Base-by-base conservation (phyloP, 1,140 invertebrate genomes). In the Rhagoletis zephyria region DNA sequence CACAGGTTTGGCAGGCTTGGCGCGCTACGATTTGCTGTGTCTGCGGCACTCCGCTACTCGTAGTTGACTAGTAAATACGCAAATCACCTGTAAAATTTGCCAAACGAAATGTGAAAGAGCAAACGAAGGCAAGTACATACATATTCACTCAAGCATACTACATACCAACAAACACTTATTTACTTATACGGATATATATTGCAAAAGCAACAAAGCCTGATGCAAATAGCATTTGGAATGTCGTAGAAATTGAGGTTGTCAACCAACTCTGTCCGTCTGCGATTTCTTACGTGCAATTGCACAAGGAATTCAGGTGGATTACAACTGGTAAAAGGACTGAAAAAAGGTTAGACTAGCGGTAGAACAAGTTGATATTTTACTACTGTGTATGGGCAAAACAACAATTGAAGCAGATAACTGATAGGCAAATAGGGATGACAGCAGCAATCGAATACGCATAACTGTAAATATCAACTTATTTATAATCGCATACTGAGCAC, bases 1-100 rank as follows among this genome's bases (percentile, higher is more conserved):
- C 30, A 30, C 70, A 16, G 14, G 1, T 14, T 64, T 1, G 10
- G 30, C 12, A 9, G 9, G 65, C 65, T 42, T 30, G 12, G 12
- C 59, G 12, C 12, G 12, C 12, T 5, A 14, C 42, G 19, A 1
- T 48, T 1, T 74, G 67, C 12, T 63, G 7, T 63, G 61, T 63
- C 61, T n/a, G 4, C 10, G 30, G 30, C 16, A 16, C 16, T 10
- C 16, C 16, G 1, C 40, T 30, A 56, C 16, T 19, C 74, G 19
- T 12, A 12, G 64, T 81, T 48, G 48, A 81, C 74, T 81, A 10
- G 74, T 74, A 81, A 56, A 81, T 81, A 81, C 48, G 74, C 74
- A 81, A 81, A 81, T 81, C 74, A 81, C 74, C 74, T 81, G 74
- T 81, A 81, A 81, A 81, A 81, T 81, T 81, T 81, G 74, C 67